Percentiles rank a stretch among this genome's conserved stretches.
Conservation (phyloP, 2,113 vertebrate species). For the Salvelinus fontinalis region DNA sequence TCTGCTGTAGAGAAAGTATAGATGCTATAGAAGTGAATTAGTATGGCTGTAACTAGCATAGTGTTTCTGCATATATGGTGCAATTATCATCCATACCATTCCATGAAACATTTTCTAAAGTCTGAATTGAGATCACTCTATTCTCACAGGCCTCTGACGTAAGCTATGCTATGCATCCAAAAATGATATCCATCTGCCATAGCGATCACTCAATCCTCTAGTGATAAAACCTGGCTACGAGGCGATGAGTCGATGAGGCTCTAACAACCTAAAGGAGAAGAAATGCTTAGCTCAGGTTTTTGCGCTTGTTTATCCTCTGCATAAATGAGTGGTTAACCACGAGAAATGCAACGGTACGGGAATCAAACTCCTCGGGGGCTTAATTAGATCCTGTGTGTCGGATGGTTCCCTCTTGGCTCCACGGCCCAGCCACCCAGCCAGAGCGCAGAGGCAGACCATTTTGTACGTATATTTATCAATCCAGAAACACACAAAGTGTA, state of each 20-base stretch:
- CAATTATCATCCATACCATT: too few relatives aligned
- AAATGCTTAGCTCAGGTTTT: background rate
- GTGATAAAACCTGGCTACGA: background rate
- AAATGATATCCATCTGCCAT: background rate
- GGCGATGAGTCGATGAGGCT: background rate
- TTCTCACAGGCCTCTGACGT: background rate
- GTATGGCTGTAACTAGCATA: too few relatives aligned
- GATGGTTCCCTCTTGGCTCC: slow-evolving; percentile 11
- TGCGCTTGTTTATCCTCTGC: slow-evolving; percentile 3
- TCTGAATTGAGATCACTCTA: too few relatives aligned
- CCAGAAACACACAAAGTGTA: slow-evolving; percentile 6
- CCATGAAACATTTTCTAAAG: too few relatives aligned
- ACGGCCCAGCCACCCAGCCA: background rate
- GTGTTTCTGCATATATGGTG: too few relatives aligned
- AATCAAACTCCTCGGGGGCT: slow-evolving; percentile 24
- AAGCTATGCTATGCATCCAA: background rate
- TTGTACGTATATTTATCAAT: slow-evolving; percentile 22
- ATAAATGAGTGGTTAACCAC: slow-evolving; percentile 20
- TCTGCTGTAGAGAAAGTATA: too few relatives aligned
- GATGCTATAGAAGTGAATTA: too few relatives aligned
- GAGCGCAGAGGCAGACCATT: slow-evolving; percentile 19
- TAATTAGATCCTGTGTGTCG: slow-evolving; percentile 38
- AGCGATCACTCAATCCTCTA: background rate
- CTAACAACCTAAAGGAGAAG: background rate
- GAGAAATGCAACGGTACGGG: slow-evolving; percentile 21